phyloP scores from a whole-genome alignment of 1,140 invertebrate species.

The Bombus soroeensis region DNA sequence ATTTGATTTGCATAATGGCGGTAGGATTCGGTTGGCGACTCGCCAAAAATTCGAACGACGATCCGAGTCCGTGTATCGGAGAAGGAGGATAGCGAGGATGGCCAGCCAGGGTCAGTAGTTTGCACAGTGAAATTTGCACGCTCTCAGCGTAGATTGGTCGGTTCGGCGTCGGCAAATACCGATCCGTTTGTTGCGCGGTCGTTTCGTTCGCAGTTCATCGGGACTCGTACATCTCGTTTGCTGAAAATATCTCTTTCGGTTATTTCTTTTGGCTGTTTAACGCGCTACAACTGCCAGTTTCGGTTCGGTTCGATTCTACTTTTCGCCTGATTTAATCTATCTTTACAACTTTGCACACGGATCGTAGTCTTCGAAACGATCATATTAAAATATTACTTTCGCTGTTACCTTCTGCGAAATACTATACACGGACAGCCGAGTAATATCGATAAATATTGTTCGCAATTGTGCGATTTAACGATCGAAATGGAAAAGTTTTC shows the following conservation, averaged over 20 bases:
- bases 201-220: background rate
- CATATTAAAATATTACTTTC: too few relatives aligned
- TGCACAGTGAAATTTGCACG: conserved; percentile 1
- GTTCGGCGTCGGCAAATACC: background rate
- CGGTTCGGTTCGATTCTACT: too few relatives aligned
- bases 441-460: too few relatives aligned
- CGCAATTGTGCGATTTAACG: too few relatives aligned
- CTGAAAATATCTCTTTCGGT: background rate
- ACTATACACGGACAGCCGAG: too few relatives aligned
- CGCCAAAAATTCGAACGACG: conserved; percentile 28
- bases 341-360: too few relatives aligned
- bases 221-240: background rate
- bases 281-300: background rate
- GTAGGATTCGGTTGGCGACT: background rate
- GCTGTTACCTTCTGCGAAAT: too few relatives aligned
- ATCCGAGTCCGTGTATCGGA: too few relatives aligned
- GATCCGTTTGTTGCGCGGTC: background rate
- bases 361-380: too few relatives aligned
- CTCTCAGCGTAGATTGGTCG: background rate
- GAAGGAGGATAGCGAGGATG: background rate
- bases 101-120: background rate
- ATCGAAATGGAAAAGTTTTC: too few relatives aligned
- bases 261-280: background rate
- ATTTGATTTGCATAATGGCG: conserved; percentile 26
- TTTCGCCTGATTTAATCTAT: too few relatives aligned